phyloP scores from a whole-genome alignment of 2,797 vertebrate species.

The Monodelphis domestica region DNA sequence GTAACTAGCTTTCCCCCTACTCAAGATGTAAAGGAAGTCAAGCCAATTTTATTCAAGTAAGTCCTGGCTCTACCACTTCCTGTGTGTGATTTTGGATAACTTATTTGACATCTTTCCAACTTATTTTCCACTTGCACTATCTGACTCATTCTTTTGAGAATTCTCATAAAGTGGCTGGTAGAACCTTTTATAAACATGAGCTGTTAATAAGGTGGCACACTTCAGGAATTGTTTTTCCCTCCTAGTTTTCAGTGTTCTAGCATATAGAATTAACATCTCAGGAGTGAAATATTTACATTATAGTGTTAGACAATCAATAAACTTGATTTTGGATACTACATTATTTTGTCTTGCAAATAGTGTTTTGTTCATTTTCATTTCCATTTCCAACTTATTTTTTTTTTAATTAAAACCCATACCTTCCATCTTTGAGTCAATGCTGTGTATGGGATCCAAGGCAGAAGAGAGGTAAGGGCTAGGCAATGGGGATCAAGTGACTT shows the following conservation, averaged over 20 bases:
- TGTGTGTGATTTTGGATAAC: not conserved
- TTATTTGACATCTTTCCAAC: not conserved
- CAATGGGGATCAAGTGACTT: too few species aligned
- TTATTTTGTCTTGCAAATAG: conserved; percentile 6
- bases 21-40: not conserved
- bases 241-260: not conserved
- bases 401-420: too few species aligned
- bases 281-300: not conserved
- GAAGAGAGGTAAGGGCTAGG: too few species aligned
- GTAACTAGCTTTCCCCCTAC: conserved; percentile 9
- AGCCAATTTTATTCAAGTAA: not conserved
- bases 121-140: not conserved
- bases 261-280: not conserved
- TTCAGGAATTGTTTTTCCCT: not conserved
- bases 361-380: conserved; percentile 26
- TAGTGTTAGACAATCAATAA: not conserved
- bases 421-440: too few species aligned
- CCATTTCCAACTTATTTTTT: too few species aligned
- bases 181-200: not conserved
- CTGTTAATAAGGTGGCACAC: not conserved
- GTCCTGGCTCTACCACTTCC: not conserved
- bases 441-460: too few species aligned
- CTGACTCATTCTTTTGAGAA: not conserved
- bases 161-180: too few species aligned
- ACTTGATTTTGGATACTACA: conserved; percentile 9